A percentile compares a stretch with the other conserved stretches of the same genome.
Evolutionary conservation across 1,140 invertebrate species (phyloP).

Genomic region (Thaumatotibia leucotreta): DNA sequence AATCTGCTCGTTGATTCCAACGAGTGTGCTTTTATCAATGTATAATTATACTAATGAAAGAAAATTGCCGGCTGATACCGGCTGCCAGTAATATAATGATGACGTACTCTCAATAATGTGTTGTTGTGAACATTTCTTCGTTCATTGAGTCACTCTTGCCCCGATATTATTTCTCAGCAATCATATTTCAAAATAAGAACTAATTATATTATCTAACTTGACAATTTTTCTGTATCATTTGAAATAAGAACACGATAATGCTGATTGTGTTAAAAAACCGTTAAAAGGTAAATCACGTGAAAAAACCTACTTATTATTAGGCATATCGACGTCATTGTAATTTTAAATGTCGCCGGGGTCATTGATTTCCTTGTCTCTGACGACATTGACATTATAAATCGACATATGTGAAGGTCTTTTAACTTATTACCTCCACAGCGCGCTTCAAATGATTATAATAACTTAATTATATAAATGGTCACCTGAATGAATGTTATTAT

Average conservation of each 20-base stretch:
- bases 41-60: not conserved
- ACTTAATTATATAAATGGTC: not conserved
- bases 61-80: not conserved
- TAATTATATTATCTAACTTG: not conserved
- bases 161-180: not conserved
- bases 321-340: not conserved
- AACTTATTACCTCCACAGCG: not conserved
- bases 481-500: not conserved
- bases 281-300: not conserved
- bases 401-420: not conserved
- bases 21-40: not conserved
- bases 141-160: not conserved
- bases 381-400: not conserved
- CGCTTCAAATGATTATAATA: not conserved
- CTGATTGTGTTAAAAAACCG: not conserved
- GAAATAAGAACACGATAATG: not conserved
- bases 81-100: not conserved
- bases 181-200: not conserved
- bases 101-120: not conserved
- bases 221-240: not conserved
- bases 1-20: too few species aligned
- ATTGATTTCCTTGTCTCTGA: not conserved
- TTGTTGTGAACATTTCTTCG: not conserved
- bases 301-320: not conserved
- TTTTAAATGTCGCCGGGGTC: not conserved